Base-by-base conservation (phyloP, 2,113 vertebrate species). In the Corynorhinus townsendii region DNA sequence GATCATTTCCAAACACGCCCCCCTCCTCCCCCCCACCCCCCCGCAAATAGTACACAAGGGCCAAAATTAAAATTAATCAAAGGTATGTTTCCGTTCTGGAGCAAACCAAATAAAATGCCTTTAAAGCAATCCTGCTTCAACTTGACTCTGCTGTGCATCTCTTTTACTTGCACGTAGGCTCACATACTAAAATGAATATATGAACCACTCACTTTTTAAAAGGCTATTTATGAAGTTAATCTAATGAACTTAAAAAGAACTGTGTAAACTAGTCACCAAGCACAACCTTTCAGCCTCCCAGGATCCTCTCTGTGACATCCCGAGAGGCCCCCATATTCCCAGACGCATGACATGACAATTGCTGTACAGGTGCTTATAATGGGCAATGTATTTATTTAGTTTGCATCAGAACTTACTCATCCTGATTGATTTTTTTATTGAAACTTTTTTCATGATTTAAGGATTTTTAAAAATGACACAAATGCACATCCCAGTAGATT, bases 91-190 rank as follows among this genome's bases (percentile, higher is more conserved):
- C 45, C 49, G 87, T 95, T 96, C 96, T 95, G 94, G 43, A 93
- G 93, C 96, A 97, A 96, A 96, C 94, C 66, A 95, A 96, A 95
- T 85, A 71, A 94, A 96, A 97, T 81, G 79, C 49, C 52, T 83
- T 81, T 64, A 86, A 87, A 47, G 45, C 69, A 83, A 66, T 43
- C 20, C 4, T 68, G 52, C 54, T 89, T 89, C 76, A 38, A 2
- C 2, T 80, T 30, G 86, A 87, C 40, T 83, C 33, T 90, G 80
- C 16, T 26, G 52, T 38, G 90, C 16, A 40, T 26, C 64, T 73
- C 35, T 93, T 81, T 75, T 52, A 59, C 11, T 91, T 54, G 66
- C n/a, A 82, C 26, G 59, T n/a, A 69, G 89, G 72, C 45, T 87
- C 28, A 62, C 10, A 38, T 19, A 62, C 40, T 11, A 62, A 93